A percentile compares a stretch with the other conserved stretches of the same genome.
Conservation (phyloP, 2,888 invertebrate species). For the Coelinius sp. region DNA sequence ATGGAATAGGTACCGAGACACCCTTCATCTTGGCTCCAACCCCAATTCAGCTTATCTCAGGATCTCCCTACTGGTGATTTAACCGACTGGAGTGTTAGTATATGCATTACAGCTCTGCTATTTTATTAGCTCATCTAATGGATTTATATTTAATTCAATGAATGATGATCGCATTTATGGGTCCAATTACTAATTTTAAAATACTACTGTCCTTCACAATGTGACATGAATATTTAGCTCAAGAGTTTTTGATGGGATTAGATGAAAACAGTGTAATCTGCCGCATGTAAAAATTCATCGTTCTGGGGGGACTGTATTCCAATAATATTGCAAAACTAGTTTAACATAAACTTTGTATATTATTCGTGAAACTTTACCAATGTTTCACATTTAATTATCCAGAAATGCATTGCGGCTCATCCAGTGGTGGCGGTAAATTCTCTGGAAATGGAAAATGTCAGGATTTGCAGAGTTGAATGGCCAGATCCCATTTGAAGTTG, state of each 20-base stretch:
- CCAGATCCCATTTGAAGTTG: slow-evolving; percentile 16
- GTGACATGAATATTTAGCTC: too few relatives aligned
- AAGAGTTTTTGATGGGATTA: not conserved
- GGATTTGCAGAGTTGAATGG: slow-evolving; percentile 10
- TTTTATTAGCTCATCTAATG: not conserved
- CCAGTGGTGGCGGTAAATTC: slow-evolving; percentile 9
- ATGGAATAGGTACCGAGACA: slow-evolving; percentile 2
- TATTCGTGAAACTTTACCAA: slow-evolving; percentile 10
- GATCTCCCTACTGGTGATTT: slow-evolving; percentile 7
- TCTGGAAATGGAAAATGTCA: slow-evolving; percentile 9
- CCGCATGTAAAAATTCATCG: not conserved
- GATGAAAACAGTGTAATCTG: not conserved
- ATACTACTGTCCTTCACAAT: too few relatives aligned
- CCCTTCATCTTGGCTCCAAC: slow-evolving; percentile 22
- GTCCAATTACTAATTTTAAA: too few relatives aligned
- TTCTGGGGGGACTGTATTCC: not conserved
- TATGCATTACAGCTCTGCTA: not conserved
- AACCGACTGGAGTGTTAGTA: slow-evolving; percentile 4
- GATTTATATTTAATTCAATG: not conserved
- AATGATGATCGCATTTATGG: too few relatives aligned
- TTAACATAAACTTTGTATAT: not conserved
- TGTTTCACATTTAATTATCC: slow-evolving; percentile 28
- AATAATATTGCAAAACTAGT: slow-evolving; percentile 16
- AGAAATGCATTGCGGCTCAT: slow-evolving; percentile 12
- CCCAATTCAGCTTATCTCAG: slow-evolving; percentile 18